These are phyloP conservation scores for Oscheius onirici DNA, from an alignment of 2,888 invertebrate species.

Conservation along the genomic window DNA sequence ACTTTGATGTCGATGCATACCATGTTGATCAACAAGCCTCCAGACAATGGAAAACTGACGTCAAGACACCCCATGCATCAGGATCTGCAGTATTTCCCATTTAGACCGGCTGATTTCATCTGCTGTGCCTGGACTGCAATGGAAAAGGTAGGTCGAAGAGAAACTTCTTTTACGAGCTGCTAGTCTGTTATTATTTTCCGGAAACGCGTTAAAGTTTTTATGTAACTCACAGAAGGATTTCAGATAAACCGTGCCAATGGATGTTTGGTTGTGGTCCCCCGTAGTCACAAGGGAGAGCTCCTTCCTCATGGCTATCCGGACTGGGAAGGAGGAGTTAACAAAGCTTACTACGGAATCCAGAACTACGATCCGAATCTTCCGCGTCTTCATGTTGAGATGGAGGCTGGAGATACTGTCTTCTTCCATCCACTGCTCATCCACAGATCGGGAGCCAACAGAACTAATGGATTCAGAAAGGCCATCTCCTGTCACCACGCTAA, in stretches of 20 bases:
- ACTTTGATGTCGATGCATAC: conserved; percentile 80
- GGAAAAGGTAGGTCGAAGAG: conserved; percentile 79
- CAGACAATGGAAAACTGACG: conserved; percentile 77
- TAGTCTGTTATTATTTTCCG: too few species aligned
- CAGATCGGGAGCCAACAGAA: conserved; percentile 84
- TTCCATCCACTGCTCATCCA: conserved; percentile 87
- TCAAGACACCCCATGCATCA: conserved; percentile 76
- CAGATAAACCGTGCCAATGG: conserved; percentile 78
- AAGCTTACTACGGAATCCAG: conserved; percentile 81
- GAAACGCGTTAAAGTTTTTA: too few species aligned
- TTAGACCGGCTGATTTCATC: conserved; percentile 84
- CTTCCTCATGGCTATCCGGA: conserved; percentile 81
- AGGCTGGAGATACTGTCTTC: conserved; percentile 85
- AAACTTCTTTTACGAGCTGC: too few species aligned
- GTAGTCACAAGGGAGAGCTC: conserved; percentile 79
- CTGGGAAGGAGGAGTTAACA: conserved; percentile 79
- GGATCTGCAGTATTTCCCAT: conserved; percentile 89
- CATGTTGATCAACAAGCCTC: conserved; percentile 90
- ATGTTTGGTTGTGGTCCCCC: conserved; percentile 84
- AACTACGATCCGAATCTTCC: conserved; percentile 75
- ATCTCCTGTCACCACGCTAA: conserved; percentile 85
- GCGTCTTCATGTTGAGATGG: conserved; percentile 80
- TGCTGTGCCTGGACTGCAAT: conserved; percentile 90
- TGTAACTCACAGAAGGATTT: too few species aligned
- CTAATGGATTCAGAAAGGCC: conserved; percentile 81